Evolutionary conservation across 2,888 invertebrate species (phyloP).

Genomic region (Parapristionchus giblindavisi): DNA sequence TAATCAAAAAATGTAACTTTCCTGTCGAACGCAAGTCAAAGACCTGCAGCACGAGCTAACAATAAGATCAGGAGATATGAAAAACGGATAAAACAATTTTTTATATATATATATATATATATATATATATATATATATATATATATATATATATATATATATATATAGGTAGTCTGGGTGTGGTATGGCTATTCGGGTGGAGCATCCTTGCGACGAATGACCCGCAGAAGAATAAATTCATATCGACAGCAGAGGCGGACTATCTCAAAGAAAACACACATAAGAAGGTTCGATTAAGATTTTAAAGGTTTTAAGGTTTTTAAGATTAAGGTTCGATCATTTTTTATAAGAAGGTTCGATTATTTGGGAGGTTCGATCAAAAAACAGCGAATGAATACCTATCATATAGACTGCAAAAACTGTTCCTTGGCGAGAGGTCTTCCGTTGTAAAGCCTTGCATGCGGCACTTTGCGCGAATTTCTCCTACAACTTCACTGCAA

Average conservation of each 20-base stretch:
- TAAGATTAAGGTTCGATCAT: neutral
- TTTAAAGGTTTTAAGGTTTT: neutral
- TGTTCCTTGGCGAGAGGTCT: neutral
- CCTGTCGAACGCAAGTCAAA: too few species aligned
- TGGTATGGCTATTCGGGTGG: neutral
- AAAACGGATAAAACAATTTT: too few species aligned
- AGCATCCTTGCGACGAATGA: neutral
- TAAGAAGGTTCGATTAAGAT: too few species aligned
- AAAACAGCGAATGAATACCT: neutral
- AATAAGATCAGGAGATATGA: too few species aligned
- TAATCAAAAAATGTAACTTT: too few species aligned
- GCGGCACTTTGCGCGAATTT: constrained; percentile 16
- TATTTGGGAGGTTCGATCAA: too few species aligned
- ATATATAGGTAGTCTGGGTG: neutral
- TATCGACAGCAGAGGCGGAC: neutral
- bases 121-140: too few species aligned
- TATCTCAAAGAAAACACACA: neutral
- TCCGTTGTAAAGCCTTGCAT: neutral
- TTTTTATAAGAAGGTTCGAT: too few species aligned
- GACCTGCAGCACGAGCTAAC: too few species aligned
- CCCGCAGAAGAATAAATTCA: neutral
- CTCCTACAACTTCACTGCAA: constrained; percentile 23
- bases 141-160: too few species aligned
- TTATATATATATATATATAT: too few species aligned
- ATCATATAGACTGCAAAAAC: neutral